Evolutionary conservation across 2,797 vertebrate genomes (phyloP).

Genomic region (Alcedo atthis): DNA sequence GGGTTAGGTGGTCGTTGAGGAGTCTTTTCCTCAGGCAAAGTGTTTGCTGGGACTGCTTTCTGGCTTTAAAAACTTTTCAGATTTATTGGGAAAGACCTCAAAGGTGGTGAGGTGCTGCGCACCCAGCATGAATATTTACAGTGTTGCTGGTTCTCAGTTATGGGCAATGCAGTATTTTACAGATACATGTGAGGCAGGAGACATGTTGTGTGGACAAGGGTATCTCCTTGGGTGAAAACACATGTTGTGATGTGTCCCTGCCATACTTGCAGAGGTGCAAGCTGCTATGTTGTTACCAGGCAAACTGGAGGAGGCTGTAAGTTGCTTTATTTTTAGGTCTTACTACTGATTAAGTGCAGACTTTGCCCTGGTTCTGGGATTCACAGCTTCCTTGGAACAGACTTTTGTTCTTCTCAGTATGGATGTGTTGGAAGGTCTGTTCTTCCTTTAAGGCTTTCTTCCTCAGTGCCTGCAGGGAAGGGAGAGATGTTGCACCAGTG

Average conservation of each 20-base stretch:
- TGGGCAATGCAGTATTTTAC: neutral
- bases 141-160: neutral
- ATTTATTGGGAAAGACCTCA: neutral
- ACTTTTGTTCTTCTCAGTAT: accelerated
- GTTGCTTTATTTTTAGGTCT: slow-evolving; percentile 43
- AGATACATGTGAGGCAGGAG: neutral
- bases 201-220: neutral
- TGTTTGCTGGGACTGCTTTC: neutral
- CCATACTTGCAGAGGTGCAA: neutral
- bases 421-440: neutral
- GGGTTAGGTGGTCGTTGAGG: neutral
- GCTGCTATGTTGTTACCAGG: neutral
- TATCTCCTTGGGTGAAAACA: neutral
- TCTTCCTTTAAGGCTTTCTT: neutral
- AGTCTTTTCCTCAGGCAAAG: neutral
- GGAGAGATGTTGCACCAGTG: neutral
- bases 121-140: neutral
- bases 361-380: neutral
- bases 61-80: neutral
- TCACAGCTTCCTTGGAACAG: neutral
- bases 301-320: neutral
- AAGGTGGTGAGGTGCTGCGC: neutral
- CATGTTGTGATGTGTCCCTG: accelerated
- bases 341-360: neutral
- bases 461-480: neutral